These are phyloP conservation scores for Andrena bicolor DNA, from an alignment of 2,888 invertebrate species.

Conservation along the genomic window DNA sequence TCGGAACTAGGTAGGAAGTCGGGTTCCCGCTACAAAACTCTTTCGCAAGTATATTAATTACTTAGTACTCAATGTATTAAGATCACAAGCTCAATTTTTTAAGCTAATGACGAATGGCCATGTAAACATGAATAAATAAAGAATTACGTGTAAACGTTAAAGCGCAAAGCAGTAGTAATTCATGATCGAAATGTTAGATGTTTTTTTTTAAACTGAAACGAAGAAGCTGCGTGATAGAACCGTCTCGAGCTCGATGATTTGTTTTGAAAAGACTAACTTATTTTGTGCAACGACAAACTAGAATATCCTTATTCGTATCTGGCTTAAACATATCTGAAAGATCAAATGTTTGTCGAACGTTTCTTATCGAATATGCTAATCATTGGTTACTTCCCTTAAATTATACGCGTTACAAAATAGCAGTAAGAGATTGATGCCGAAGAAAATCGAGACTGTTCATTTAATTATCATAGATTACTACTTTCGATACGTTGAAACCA, in stretches of 20 bases:
- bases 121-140: constrained; percentile 23
- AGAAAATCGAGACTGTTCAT: background rate
- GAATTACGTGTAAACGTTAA: background rate
- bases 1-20: background rate
- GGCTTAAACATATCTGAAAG: constrained; percentile 20
- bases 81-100: constrained; percentile 6
- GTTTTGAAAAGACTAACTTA: constrained; percentile 17
- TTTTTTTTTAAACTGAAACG: background rate
- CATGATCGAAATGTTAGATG: constrained; percentile 14
- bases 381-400: constrained; percentile 29
- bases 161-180: constrained; percentile 13
- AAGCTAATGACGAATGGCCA: constrained; percentile 4
- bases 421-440: constrained; percentile 1
- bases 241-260: constrained; percentile 4
- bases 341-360: constrained; percentile 14
- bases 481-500: background rate
- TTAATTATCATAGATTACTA: constrained; percentile 23
- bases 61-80: constrained; percentile 24
- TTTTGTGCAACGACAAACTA: constrained; percentile 32
- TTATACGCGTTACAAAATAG: background rate
- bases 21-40: background rate
- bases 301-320: constrained; percentile 1
- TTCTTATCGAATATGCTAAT: constrained; percentile 23
- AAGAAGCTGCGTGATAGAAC: constrained; percentile 29
- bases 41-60: background rate